Conservation (phyloP, 2,888 invertebrate species). For the Scaeva pyrastri region DNA sequence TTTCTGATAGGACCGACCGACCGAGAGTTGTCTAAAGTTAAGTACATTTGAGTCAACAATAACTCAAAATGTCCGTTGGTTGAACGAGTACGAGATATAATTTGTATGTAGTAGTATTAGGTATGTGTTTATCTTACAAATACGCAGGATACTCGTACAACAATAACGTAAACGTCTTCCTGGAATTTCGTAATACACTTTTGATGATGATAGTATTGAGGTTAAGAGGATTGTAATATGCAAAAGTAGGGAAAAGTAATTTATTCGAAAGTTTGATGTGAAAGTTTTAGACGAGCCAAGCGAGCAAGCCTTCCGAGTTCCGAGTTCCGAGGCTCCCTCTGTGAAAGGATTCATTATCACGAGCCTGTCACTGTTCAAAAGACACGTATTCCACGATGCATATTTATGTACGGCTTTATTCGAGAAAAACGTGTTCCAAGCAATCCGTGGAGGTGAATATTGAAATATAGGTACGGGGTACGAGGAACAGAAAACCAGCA, state of each 20-base stretch:
- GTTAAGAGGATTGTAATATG: slow-evolving; percentile 16
- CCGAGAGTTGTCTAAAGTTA: neutral
- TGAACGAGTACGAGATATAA: neutral
- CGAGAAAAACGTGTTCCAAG: slow-evolving; percentile 15
- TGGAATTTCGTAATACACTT: slow-evolving; percentile 14
- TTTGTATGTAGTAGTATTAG: too few species aligned
- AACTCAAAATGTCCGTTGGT: slow-evolving; percentile 14
- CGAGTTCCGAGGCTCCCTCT: neutral
- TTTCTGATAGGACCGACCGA: neutral
- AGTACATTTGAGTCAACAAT: slow-evolving; percentile 5
- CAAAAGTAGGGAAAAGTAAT: slow-evolving; percentile 16
- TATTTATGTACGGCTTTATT: neutral
- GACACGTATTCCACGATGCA: slow-evolving; percentile 26
- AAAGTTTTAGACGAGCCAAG: slow-evolving; percentile 1
- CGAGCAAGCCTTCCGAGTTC: too few species aligned
- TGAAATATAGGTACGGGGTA: too few species aligned
- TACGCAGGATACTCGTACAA: neutral
- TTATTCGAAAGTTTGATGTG: slow-evolving; percentile 28
- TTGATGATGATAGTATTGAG: slow-evolving; percentile 5
- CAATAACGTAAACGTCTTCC: neutral
- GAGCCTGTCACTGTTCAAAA: slow-evolving; percentile 9
- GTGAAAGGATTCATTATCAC: slow-evolving; percentile 20
- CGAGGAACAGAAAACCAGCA: neutral
- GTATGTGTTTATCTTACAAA: neutral
- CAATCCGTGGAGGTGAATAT: slow-evolving; percentile 19